Evolutionary conservation across 1,140 invertebrate species (phyloP).

Genomic region (Drosophila biarmipes): DNA sequence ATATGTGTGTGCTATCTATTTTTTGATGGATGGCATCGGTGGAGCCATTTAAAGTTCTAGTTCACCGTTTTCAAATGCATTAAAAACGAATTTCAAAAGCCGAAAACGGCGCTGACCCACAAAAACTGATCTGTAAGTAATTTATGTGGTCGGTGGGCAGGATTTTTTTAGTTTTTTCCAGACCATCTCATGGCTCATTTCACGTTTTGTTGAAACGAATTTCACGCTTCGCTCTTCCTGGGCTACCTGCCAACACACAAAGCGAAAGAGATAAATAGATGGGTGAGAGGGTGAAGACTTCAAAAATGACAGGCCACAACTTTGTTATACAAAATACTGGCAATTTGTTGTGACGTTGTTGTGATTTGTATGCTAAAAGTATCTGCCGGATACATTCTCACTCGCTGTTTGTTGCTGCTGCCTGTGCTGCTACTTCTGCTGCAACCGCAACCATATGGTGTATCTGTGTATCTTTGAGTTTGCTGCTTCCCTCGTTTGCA

Average conservation of each 20-base stretch:
- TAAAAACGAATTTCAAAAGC: conserved; percentile 15
- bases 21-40: neutral
- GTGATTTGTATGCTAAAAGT: conserved; percentile 51
- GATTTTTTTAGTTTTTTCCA: conserved; percentile 5
- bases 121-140: conserved; percentile 28
- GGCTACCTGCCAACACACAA: conserved; percentile 39
- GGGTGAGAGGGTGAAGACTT: conserved; percentile 3
- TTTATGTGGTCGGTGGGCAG: neutral
- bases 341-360: conserved; percentile 63
- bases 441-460: conserved; percentile 47
- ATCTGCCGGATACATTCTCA: conserved; percentile 47
- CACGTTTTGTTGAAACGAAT: conserved; percentile 57
- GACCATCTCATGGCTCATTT: conserved; percentile 65
- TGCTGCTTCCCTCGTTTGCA: conserved; percentile 23
- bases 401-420: neutral
- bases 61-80: neutral
- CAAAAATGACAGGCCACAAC: conserved; percentile 59
- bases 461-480: conserved; percentile 7
- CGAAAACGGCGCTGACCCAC: neutral
- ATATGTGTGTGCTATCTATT: neutral
- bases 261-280: neutral
- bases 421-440: neutral
- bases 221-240: conserved; percentile 57
- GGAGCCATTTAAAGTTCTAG: neutral
- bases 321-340: conserved; percentile 69